Evolutionary conservation across 2,797 vertebrate genomes (phyloP).

Genomic region (Acomys russatus): DNA sequence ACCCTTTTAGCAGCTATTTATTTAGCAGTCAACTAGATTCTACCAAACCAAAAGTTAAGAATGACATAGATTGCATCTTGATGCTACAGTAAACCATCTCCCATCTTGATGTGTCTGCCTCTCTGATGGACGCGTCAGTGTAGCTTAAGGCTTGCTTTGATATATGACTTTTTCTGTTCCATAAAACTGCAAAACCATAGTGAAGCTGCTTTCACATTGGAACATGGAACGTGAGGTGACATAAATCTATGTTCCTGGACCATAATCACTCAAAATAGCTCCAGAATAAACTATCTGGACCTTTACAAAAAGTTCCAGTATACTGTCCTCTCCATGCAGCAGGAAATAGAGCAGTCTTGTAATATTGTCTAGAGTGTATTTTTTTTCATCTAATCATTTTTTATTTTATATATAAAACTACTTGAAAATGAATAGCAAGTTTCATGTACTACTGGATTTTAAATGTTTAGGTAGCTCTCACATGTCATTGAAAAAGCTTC

Average conservation of each 20-base stretch:
- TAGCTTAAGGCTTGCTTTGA: background rate
- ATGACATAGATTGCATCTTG: background rate
- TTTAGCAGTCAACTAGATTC: background rate
- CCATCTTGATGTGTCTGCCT: background rate
- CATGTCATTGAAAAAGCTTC: background rate
- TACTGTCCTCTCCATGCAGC: background rate
- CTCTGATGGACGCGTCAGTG: background rate
- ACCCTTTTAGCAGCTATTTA: background rate
- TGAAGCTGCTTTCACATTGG: background rate
- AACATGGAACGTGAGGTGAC: background rate
- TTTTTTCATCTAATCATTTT: background rate
- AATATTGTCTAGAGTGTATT: background rate
- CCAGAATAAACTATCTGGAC: background rate
- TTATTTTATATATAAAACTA: background rate
- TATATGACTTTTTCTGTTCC: background rate
- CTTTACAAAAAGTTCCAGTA: background rate
- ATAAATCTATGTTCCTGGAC: background rate
- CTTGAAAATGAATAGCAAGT: background rate
- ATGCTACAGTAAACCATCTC: background rate
- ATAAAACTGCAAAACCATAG: background rate
- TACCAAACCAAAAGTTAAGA: background rate
- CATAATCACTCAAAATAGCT: background rate
- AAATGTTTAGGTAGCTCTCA: background rate
- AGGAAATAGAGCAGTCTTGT: fast-evolving
- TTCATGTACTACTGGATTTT: background rate